Base-by-base conservation (phyloP, 2,113 vertebrate genomes). In the Rhinoderma darwinii region DNA sequence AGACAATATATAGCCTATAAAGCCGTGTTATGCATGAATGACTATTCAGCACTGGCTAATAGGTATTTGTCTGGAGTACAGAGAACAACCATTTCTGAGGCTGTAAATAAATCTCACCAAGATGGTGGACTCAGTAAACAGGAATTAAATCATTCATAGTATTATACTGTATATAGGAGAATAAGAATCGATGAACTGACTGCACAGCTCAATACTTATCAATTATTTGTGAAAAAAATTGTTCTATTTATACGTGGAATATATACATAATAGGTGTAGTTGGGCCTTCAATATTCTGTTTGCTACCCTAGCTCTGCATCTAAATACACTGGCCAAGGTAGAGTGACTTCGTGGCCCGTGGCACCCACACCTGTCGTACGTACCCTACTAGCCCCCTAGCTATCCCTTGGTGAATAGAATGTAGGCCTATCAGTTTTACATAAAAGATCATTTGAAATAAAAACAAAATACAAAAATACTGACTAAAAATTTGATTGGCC, bases 1-100 rank as follows among this genome's bases (percentile, higher is more conserved):
- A 75, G 70, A 87, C 79, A 66, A 87, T 75, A 87, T 87, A 87
- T 75, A 47, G 68, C 68, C 86, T 81, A 63, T 87, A 87, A 87
- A 87, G 70, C 30, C 39, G 32, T 66, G 66, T 72, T 87, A 59
- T 75, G 79, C 77, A 25, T 82, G 86, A 75, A 75, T 87, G 79
- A 87, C 68, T 75, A n/a, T 87, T 82, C 86, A 87, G 61, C 70
- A 59, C 39, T 82, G 51, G 86, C 70, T 74, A 74, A 82, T 75
- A 87, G 74, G 86, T 82, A 82, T 81, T 75, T 82, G 68, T 61
- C 50, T 79, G 73, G 54, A 47, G 79, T 32, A 54, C 70, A 87
- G 86, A 74, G 70, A 87, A 54, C 68, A 82, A 61, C 68, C 22
- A 75, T 82, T 87, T 87, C 51, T 27, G 54, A 39, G 12, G n/a